Evolutionary conservation across 2,797 vertebrate genomes (phyloP).

Genomic region (Paguma larvata): DNA sequence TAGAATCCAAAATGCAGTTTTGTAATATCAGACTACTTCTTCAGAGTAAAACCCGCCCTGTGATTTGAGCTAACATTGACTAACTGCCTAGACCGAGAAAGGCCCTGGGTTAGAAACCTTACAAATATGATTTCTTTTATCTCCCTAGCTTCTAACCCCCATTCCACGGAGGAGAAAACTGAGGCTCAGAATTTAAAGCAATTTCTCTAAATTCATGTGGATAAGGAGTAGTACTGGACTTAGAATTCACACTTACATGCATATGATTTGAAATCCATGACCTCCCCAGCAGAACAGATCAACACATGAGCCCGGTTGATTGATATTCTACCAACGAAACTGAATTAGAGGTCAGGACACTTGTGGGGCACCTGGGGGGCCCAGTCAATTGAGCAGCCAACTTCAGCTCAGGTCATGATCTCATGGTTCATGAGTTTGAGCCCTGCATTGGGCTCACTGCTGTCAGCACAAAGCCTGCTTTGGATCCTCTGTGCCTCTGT

Average conservation of each 20-base stretch:
- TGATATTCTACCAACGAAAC: not conserved
- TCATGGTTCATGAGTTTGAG: too few species aligned
- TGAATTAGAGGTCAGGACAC: not conserved
- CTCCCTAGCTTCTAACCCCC: not conserved
- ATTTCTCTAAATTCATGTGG: not conserved
- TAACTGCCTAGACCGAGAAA: not conserved
- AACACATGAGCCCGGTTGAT: not conserved
- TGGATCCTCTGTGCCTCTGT: too few species aligned
- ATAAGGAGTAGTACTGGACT: not conserved
- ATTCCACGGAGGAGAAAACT: not conserved
- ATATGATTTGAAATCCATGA: not conserved
- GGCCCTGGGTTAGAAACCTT: not conserved
- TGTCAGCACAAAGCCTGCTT: too few species aligned
- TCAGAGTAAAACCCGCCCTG: not conserved
- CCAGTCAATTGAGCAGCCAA: too few species aligned
- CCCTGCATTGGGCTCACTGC: too few species aligned
- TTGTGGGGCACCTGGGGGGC: too few species aligned
- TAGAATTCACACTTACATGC: not conserved
- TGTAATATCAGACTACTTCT: not conserved
- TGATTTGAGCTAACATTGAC: not conserved
- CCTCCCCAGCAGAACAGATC: not conserved
- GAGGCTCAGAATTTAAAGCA: not conserved
- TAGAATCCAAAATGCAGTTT: not conserved
- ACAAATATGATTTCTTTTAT: not conserved
- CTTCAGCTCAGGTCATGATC: too few species aligned